A percentile compares a stretch with the other conserved stretches of the same genome.
Evolutionary conservation across 2,888 invertebrate species (phyloP).

Genomic region (Temnothorax rugatulus): DNA sequence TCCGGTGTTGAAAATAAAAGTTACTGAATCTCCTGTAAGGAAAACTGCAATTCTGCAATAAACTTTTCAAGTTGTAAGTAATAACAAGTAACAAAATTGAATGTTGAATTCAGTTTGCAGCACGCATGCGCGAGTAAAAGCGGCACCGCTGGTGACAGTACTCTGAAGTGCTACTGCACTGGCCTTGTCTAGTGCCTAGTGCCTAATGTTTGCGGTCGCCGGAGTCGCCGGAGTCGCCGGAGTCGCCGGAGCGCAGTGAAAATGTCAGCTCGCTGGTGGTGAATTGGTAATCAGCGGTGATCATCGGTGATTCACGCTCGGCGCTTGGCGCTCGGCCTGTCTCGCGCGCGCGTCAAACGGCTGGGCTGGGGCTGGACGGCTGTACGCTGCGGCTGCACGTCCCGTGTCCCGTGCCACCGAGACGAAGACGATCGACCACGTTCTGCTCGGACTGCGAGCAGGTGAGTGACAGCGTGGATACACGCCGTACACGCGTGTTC

Average conservation of each 20-base stretch:
- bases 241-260: slow-evolving; percentile 60
- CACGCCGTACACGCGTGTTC: neutral
- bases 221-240: too few species aligned
- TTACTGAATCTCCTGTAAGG: neutral
- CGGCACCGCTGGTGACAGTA: too few species aligned
- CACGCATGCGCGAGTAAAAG: neutral
- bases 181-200: too few species aligned
- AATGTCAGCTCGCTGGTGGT: slow-evolving; percentile 75
- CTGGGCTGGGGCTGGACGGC: neutral
- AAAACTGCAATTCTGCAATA: too few species aligned
- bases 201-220: too few species aligned
- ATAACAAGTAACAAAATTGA: too few species aligned
- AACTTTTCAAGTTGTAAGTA: too few species aligned
- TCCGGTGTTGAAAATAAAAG: neutral
- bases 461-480: slow-evolving; percentile 63
- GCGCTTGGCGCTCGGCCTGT: slow-evolving; percentile 13
- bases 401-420: slow-evolving; percentile 41
- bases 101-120: neutral
- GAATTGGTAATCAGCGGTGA: slow-evolving; percentile 70
- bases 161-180: too few species aligned
- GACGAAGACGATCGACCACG: slow-evolving; percentile 24
- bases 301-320: slow-evolving; percentile 76
- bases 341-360: slow-evolving; percentile 59
- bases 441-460: slow-evolving; percentile 69
- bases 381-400: slow-evolving; percentile 57